Percentiles rank a stretch among this genome's conserved stretches.
phyloP scores from a whole-genome alignment of 2,888 invertebrate genomes.

The Minunthozetes semirufus region DNA sequence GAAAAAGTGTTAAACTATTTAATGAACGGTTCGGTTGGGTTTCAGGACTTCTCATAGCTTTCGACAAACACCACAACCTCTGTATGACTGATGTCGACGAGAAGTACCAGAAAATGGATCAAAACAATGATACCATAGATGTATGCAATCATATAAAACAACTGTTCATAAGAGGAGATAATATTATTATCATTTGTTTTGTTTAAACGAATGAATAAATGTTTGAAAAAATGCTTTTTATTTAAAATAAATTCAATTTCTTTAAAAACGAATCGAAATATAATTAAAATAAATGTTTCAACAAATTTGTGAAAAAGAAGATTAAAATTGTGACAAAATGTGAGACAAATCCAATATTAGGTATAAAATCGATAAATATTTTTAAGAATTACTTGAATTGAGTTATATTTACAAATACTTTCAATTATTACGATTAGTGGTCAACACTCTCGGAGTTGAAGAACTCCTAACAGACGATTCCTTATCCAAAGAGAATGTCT shows the following conservation, averaged over 20 bases:
- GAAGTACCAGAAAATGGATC: constrained; percentile 57
- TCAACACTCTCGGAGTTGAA: neutral
- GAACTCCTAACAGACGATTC: neutral
- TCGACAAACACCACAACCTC: constrained; percentile 91
- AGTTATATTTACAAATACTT: neutral
- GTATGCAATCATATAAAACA: constrained; percentile 46
- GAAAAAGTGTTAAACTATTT: constrained; percentile 21
- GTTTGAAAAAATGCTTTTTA: neutral
- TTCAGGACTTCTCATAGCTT: constrained; percentile 59
- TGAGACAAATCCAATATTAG: neutral
- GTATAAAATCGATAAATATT: neutral
- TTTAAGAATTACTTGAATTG: neutral
- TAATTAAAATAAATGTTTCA: no score
- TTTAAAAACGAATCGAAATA: no score
- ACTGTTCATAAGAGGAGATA: constrained; percentile 49
- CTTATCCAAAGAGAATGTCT: neutral
- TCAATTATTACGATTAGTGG: neutral
- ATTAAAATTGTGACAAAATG: neutral
- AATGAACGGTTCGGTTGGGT: constrained; percentile 24
- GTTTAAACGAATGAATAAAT: no score
- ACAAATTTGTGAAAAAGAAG: neutral
- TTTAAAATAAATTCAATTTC: no score
- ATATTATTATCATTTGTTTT: constrained; percentile 45
- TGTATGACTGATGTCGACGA: constrained; percentile 74
- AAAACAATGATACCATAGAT: constrained; percentile 49